These are phyloP conservation scores for Daboia siamensis DNA, from an alignment of 2,113 vertebrate genomes.

Conservation along the genomic window DNA sequence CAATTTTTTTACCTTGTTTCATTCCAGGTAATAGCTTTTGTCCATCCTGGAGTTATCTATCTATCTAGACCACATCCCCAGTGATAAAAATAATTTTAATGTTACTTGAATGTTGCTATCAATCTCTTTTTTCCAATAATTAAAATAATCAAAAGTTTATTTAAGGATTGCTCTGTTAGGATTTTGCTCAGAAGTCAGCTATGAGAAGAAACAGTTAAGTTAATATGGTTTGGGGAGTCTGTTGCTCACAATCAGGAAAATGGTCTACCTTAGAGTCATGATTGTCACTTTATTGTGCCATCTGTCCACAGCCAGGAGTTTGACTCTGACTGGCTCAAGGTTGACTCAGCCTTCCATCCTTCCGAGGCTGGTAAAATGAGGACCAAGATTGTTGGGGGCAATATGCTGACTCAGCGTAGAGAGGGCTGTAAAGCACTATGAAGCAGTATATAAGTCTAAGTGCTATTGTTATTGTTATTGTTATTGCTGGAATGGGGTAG, in stretches of 20 bases:
- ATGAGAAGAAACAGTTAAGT: slow-evolving; percentile 52
- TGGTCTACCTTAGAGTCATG: background rate
- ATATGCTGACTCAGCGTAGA: background rate
- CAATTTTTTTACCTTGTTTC: background rate
- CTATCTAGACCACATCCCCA: background rate
- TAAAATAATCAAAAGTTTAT: slow-evolving; percentile 66
- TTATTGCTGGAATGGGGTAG: background rate
- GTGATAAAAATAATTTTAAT: background rate
- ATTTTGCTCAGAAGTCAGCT: slow-evolving; percentile 62
- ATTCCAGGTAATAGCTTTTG: background rate
- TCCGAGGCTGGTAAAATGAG: background rate
- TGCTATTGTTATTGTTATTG: background rate
- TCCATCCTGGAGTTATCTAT: background rate
- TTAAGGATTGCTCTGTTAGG: slow-evolving; percentile 59
- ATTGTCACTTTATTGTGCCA: background rate
- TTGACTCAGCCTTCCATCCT: background rate
- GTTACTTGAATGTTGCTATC: slow-evolving; percentile 26
- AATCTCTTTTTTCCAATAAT: slow-evolving; percentile 61
- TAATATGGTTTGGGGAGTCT: slow-evolving; percentile 44
- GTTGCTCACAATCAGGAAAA: slow-evolving; percentile 16
- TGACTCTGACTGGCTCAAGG: background rate
- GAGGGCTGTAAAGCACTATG: background rate
- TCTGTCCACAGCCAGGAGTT: background rate
- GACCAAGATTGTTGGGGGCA: background rate
- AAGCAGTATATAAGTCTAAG: background rate